Conservation (phyloP, 1,140 invertebrate species). For the Varroa destructor region DNA sequence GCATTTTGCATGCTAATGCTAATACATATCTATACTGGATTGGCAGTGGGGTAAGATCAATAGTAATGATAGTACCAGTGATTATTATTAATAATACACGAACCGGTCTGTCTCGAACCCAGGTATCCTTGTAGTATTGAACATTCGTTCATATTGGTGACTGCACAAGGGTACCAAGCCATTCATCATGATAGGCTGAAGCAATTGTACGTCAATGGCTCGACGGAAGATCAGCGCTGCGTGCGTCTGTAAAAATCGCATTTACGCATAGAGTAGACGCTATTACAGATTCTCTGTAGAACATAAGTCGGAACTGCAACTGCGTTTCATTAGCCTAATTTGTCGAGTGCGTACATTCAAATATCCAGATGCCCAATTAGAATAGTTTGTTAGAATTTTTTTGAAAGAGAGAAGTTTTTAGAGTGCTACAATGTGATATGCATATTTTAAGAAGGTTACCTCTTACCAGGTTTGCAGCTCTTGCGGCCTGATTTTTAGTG, state of each 20-base stretch:
- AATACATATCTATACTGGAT: no score
- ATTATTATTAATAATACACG: no score
- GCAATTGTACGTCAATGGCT: conserved; percentile 76
- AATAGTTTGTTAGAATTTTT: no score
- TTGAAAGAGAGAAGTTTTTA: no score
- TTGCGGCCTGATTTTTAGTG: conserved; percentile 66
- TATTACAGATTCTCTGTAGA: not conserved
- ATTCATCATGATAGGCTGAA: conserved; percentile 81
- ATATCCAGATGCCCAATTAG: no score
- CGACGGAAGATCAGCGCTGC: conserved; percentile 70
- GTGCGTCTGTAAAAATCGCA: conserved; percentile 40
- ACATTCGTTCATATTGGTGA: conserved; percentile 91
- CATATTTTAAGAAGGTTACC: not conserved
- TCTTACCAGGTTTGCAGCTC: conserved; percentile 68
- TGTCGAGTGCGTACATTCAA: no score
- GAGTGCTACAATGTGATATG: not conserved
- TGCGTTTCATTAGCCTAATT: not conserved
- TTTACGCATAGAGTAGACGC: no score
- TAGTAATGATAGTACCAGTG: no score
- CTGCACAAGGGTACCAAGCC: conserved; percentile 86
- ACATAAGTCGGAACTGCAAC: not conserved
- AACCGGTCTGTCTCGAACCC: conserved; percentile 58
- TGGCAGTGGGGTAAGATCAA: no score
- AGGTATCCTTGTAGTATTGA: conserved; percentile 88
- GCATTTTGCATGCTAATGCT: no score